Percentiles rank a stretch among this genome's conserved stretches.
These are phyloP conservation scores for Acipenser transmontanus DNA, from an alignment of 2,797 vertebrate species.

Conservation along the genomic window DNA sequence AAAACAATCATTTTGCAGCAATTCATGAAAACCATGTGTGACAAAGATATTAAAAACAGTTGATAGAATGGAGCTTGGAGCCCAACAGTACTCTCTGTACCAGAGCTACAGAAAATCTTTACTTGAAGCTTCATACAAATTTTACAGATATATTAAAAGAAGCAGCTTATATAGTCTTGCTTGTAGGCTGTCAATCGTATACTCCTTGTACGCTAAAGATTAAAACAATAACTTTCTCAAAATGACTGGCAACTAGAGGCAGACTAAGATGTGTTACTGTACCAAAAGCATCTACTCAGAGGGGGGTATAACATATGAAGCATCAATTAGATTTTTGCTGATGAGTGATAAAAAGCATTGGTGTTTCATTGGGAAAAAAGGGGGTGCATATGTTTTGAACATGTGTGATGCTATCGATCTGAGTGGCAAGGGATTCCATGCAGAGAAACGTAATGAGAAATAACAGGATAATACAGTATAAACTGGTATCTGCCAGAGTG, in stretches of 20 bases:
- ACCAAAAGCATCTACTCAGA: background rate
- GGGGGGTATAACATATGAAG: background rate
- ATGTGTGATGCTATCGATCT: slow-evolving; percentile 9
- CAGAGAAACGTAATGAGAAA: background rate
- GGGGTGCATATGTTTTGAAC: background rate
- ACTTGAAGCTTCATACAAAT: slow-evolving; percentile 21
- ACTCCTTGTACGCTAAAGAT: too few species aligned
- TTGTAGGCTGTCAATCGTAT: background rate
- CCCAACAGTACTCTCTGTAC: too few species aligned
- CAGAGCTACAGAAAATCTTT: too few species aligned
- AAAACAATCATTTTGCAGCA: slow-evolving; percentile 23
- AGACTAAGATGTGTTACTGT: too few species aligned
- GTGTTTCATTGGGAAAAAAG: background rate
- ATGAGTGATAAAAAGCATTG: background rate
- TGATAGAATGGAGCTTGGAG: slow-evolving; percentile 15
- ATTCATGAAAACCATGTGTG: slow-evolving; percentile 24
- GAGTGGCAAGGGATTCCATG: slow-evolving; percentile 2
- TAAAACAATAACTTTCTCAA: too few species aligned
- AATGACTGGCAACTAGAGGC: too few species aligned
- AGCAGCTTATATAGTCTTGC: background rate
- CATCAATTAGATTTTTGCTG: slow-evolving; percentile 1
- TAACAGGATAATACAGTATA: background rate
- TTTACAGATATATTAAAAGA: slow-evolving; percentile 1
- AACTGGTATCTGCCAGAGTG: slow-evolving; percentile 9
- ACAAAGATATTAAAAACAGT: slow-evolving; percentile 24